Conservation (phyloP, 1,140 invertebrate genomes). For the Sycophaga agraensis region DNA sequence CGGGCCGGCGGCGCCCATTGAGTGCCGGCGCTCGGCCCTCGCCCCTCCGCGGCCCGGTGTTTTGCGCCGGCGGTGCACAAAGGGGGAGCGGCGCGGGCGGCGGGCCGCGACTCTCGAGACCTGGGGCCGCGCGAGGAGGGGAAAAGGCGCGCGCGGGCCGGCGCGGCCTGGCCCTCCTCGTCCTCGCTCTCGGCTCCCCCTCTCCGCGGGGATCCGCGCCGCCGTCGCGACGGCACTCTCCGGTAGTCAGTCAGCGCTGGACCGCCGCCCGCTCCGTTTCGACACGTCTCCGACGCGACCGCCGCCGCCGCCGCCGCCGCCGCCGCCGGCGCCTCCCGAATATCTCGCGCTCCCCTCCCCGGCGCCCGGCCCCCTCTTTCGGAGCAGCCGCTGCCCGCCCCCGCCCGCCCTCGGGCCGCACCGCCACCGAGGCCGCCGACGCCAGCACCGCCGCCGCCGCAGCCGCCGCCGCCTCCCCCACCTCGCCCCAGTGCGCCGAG, state of each 20-base stretch:
- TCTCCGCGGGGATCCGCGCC: slow-evolving; percentile 36
- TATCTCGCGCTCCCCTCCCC: slow-evolving; percentile 8
- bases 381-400: neutral
- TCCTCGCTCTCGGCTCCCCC: slow-evolving; percentile 12
- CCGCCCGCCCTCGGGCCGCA: neutral
- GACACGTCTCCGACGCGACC: neutral
- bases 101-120: too few species aligned
- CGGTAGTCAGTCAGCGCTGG: slow-evolving; percentile 58
- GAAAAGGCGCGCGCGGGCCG: slow-evolving; percentile 8
- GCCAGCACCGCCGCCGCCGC: too few species aligned
- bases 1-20: too few species aligned
- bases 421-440: too few species aligned
- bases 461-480: too few species aligned
- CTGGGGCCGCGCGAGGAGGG: neutral
- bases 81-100: neutral
- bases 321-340: neutral
- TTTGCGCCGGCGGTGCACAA: too few species aligned
- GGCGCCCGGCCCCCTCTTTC: neutral
- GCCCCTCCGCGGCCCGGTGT: too few species aligned
- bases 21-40: too few species aligned
- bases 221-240: slow-evolving; percentile 52
- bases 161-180: neutral
- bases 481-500: too few species aligned
- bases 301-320: neutral
- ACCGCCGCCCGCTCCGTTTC: slow-evolving; percentile 54